Conservation (phyloP, 2,797 vertebrate species). For the Sebastes kiyomatsui region DNA sequence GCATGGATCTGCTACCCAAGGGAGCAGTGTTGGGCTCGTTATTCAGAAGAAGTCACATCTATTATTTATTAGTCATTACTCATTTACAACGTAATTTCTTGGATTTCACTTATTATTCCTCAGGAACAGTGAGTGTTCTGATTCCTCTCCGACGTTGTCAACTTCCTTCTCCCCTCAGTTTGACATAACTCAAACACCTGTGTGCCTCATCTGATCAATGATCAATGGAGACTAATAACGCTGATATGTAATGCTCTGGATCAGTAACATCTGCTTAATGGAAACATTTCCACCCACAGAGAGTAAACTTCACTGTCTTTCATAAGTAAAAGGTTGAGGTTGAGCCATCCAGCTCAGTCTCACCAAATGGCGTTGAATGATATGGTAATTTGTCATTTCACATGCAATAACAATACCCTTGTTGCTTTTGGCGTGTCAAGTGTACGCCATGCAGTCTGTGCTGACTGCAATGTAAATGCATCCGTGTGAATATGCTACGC, state of each 20-base stretch:
- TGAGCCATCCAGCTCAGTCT: background rate
- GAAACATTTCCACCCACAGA: slow-evolving; percentile 5
- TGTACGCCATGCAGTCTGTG: too few species aligned
- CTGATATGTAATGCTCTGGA: slow-evolving; percentile 12
- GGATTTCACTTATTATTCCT: slow-evolving; percentile 37
- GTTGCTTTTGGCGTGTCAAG: too few species aligned
- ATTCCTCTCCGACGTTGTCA: slow-evolving; percentile 13
- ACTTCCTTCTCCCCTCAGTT: background rate
- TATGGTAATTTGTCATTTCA: too few species aligned
- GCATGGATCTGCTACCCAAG: background rate
- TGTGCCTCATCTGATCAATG: background rate
- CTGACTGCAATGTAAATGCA: too few species aligned
- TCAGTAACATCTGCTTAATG: slow-evolving; percentile 3
- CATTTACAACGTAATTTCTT: slow-evolving; percentile 42
- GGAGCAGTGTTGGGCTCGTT: slow-evolving; percentile 23
- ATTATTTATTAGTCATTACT: slow-evolving; percentile 51
- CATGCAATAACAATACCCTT: too few species aligned
- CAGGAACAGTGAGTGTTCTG: slow-evolving; percentile 24
- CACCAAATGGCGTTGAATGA: too few species aligned
- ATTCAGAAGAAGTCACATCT: slow-evolving; percentile 37
- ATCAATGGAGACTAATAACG: slow-evolving; percentile 7
- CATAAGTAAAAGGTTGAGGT: background rate
- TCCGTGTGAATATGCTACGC: too few species aligned
- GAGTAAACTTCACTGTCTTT: slow-evolving; percentile 8
- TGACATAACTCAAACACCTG: background rate